A percentile compares a stretch with the other conserved stretches of the same genome.
phyloP scores from a whole-genome alignment of 2,113 vertebrate species.

The Mixornis gularis region DNA sequence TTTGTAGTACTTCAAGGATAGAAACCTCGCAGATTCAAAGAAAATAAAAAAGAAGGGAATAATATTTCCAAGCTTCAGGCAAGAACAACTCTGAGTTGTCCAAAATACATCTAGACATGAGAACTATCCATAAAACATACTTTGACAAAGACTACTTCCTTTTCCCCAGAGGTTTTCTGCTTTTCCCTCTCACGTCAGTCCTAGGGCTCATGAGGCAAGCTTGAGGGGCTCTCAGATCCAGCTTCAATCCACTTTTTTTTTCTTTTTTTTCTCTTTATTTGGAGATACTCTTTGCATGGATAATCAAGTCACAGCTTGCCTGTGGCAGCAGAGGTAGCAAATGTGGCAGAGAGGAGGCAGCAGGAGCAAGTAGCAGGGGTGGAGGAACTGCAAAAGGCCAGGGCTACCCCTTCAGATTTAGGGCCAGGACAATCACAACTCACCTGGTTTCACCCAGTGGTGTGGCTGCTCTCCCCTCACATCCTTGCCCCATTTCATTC shows the following conservation, averaged over 20 bases:
- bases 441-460: not conserved
- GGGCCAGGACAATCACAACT: not conserved
- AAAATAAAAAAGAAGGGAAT: not conserved
- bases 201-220: not conserved
- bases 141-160: not conserved
- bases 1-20: not conserved
- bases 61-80: not conserved
- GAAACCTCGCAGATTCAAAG: not conserved
- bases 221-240: not conserved
- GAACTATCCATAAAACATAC: not conserved
- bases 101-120: not conserved
- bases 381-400: fast-evolving
- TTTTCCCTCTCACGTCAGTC: not conserved
- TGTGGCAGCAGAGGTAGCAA: not conserved
- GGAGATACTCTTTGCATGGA: not conserved
- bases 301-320: not conserved
- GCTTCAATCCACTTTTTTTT: not conserved
- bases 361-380: not conserved
- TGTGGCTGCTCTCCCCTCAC: not conserved
- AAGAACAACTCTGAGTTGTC: not conserved
- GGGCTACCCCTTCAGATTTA: not conserved
- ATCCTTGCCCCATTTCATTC: not conserved
- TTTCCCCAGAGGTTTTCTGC: not conserved
- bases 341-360: not conserved
- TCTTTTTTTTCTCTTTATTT: not conserved